These are phyloP conservation scores for Scaptomyza flava DNA, from an alignment of 2,888 invertebrate genomes.

Conservation along the genomic window DNA sequence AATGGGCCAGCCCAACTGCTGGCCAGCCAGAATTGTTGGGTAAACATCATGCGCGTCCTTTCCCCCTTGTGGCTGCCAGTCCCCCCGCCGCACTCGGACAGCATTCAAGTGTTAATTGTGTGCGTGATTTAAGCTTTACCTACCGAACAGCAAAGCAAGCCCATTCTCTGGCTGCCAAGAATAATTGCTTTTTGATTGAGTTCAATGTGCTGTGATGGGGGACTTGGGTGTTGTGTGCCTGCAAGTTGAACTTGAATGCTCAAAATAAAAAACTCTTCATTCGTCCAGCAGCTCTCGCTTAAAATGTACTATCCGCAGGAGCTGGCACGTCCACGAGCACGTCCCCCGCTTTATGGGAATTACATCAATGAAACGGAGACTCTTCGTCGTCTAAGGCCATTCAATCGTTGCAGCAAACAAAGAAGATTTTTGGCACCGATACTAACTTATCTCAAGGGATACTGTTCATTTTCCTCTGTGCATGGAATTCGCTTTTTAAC, in stretches of 20 bases:
- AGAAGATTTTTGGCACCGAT: slow-evolving; percentile 19
- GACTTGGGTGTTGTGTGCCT: slow-evolving; percentile 26
- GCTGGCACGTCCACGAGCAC: slow-evolving; percentile 50
- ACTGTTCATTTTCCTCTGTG: slow-evolving; percentile 74
- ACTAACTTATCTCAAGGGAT: slow-evolving; percentile 68
- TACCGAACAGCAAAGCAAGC: slow-evolving; percentile 11
- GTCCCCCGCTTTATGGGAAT: slow-evolving; percentile 48
- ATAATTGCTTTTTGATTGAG: slow-evolving; percentile 82
- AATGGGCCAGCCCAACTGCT: slow-evolving; percentile 34
- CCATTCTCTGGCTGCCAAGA: slow-evolving; percentile 51
- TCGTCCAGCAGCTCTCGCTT: slow-evolving; percentile 4
- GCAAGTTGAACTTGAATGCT: slow-evolving; percentile 49
- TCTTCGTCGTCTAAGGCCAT: background rate
- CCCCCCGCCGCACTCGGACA: slow-evolving; percentile 8
- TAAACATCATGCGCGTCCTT: slow-evolving; percentile 64
- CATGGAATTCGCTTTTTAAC: slow-evolving; percentile 81
- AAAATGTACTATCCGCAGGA: slow-evolving; percentile 65
- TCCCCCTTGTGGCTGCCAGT: slow-evolving; percentile 32
- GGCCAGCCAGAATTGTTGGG: slow-evolving; percentile 45
- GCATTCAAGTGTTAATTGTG: slow-evolving; percentile 75
- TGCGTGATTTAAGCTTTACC: slow-evolving; percentile 73
- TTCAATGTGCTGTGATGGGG: slow-evolving; percentile 52
- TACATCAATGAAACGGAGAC: slow-evolving; percentile 27
- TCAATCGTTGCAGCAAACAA: slow-evolving; percentile 11
- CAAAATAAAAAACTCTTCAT: slow-evolving; percentile 35